phyloP scores from a whole-genome alignment of 2,797 vertebrate species.

The Mus caroli region DNA sequence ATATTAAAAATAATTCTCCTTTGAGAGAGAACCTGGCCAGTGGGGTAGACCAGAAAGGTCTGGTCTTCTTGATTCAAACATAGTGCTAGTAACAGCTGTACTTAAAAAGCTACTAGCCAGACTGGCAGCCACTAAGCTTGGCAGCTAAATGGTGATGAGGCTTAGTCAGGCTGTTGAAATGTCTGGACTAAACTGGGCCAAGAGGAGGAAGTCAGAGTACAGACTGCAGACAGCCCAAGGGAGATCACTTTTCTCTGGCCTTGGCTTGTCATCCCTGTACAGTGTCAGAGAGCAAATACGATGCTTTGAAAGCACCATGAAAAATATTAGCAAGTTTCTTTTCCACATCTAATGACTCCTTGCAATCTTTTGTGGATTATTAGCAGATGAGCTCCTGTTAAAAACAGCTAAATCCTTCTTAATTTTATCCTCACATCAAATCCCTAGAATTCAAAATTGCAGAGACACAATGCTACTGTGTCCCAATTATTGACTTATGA shows the following conservation, averaged over 20 bases:
- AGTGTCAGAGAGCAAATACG: conserved; percentile 60
- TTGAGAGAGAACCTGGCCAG: conserved; percentile 54
- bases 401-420: neutral
- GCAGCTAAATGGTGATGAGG: conserved; percentile 68
- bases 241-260: conserved; percentile 72
- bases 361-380: neutral
- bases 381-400: neutral
- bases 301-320: conserved; percentile 59
- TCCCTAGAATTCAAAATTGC: conserved; percentile 20
- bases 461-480: neutral
- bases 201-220: conserved; percentile 75
- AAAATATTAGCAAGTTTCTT: conserved; percentile 28
- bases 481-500: neutral
- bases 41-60: conserved; percentile 40
- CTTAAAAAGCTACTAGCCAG: conserved; percentile 61
- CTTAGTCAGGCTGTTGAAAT: conserved; percentile 82
- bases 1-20: conserved; percentile 70
- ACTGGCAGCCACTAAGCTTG: conserved; percentile 72
- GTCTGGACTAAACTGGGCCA: conserved; percentile 75
- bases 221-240: conserved; percentile 60
- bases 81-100: conserved; percentile 69
- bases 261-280: conserved; percentile 26
- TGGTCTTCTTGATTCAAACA: conserved; percentile 61
- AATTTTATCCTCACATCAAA: neutral
- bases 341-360: neutral